These are phyloP conservation scores for Phoxinus phoxinus DNA, from an alignment of 2,113 vertebrate genomes.

Conservation along the genomic window DNA sequence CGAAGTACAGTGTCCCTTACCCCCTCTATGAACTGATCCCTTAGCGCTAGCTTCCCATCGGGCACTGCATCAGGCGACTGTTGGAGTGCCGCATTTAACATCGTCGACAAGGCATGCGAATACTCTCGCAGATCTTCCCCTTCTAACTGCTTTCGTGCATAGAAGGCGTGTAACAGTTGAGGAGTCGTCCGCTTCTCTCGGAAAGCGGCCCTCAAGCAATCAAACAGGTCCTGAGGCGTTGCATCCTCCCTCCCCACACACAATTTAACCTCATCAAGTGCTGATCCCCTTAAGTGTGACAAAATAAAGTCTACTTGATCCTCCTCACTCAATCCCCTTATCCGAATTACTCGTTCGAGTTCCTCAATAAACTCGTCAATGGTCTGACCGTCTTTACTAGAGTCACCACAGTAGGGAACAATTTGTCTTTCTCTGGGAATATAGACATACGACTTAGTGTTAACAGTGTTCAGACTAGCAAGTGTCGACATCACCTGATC, in stretches of 20 bases:
- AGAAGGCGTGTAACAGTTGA: slow-evolving; percentile 45
- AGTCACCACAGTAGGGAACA: neutral
- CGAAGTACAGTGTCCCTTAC: neutral
- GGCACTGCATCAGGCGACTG: neutral
- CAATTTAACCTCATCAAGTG: slow-evolving; percentile 26
- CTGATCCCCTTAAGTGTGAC: slow-evolving; percentile 1
- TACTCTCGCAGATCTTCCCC: neutral
- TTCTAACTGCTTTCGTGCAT: slow-evolving; percentile 9
- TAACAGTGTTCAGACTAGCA: neutral
- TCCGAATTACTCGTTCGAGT: neutral
- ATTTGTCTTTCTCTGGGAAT: neutral
- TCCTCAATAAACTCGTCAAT: slow-evolving; percentile 28
- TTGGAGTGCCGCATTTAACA: neutral
- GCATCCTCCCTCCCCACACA: neutral
- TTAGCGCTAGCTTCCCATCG: neutral
- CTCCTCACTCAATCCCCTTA: neutral
- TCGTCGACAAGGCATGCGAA: too few species aligned
- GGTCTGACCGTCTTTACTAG: neutral
- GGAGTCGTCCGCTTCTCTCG: neutral
- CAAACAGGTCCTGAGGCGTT: neutral
- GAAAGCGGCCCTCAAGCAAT: slow-evolving; percentile 15
- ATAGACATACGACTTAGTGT: neutral
- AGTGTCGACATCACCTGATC: neutral
- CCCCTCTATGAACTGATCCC: slow-evolving; percentile 41
- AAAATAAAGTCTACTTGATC: neutral